A percentile compares a stretch with the other conserved stretches of the same genome.
Evolutionary conservation across 2,888 invertebrate species (phyloP).

Genomic region (Synergus gifuensis): DNA sequence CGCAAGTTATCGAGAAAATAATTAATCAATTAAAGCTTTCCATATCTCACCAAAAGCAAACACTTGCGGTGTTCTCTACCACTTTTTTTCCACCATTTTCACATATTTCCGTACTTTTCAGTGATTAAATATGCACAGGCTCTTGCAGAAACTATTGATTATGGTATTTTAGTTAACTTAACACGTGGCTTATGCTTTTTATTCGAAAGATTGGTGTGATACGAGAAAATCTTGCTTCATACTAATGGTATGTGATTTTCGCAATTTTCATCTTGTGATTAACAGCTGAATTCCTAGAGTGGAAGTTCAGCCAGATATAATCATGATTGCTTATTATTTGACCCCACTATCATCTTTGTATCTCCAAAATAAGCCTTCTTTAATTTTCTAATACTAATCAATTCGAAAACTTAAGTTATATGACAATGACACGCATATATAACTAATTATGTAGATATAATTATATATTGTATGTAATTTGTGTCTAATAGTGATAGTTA

Average conservation of each 20-base stretch:
- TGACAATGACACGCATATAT: too few relatives aligned
- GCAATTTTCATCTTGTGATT: constrained; percentile 26
- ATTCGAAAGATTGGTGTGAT: not conserved
- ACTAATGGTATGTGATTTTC: not conserved
- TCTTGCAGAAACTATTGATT: constrained; percentile 4
- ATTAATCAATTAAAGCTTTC: constrained; percentile 38
- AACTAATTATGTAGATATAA: too few relatives aligned
- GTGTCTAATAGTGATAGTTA: constrained; percentile 7
- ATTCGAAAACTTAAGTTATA: too few relatives aligned
- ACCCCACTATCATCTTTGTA: not conserved
- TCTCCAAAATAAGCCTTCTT: not conserved
- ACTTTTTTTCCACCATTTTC: not conserved
- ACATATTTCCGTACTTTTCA: constrained; percentile 2
- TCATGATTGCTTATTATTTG: too few relatives aligned
- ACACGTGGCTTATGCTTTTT: not conserved
- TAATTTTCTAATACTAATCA: too few relatives aligned
- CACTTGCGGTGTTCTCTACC: not conserved
- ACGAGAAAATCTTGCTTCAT: not conserved
- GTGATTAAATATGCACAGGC: constrained; percentile 3
- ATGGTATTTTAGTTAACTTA: not conserved
- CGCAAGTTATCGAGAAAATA: constrained; percentile 12
- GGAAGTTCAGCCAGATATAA: not conserved
- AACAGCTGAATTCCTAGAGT: not conserved
- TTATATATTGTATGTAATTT: not conserved
- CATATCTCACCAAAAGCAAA: constrained; percentile 25